phyloP scores from a whole-genome alignment of 1,140 invertebrate genomes.

The Leptopilina clavipes region DNA sequence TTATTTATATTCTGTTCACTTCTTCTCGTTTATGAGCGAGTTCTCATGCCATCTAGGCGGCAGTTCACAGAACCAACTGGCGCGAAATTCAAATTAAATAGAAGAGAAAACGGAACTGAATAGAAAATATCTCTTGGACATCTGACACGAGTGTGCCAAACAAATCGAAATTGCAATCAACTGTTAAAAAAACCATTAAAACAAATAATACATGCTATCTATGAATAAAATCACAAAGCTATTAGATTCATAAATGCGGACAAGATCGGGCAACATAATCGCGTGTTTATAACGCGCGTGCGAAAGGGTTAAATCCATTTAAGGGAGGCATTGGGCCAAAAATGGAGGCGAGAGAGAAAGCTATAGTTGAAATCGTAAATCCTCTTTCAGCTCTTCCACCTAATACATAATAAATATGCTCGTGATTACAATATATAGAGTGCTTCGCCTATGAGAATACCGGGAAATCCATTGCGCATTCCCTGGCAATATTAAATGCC shows the following conservation, averaged over 20 bases:
- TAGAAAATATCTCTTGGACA: too few relatives aligned
- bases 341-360: constrained; percentile 23
- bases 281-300: background rate
- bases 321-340: constrained; percentile 14
- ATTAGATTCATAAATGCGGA: constrained; percentile 8
- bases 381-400: background rate
- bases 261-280: constrained; percentile 10
- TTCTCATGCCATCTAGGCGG: too few relatives aligned
- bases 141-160: too few relatives aligned
- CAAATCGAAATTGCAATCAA: too few relatives aligned
- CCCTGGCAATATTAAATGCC: constrained; percentile 14
- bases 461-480: constrained; percentile 21
- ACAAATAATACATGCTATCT: too few relatives aligned
- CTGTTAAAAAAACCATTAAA: too few relatives aligned
- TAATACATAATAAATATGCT: constrained; percentile 5
- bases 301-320: constrained; percentile 18
- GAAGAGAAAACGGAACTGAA: too few relatives aligned
- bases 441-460: background rate
- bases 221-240: background rate
- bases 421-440: background rate
- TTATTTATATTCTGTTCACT: too few relatives aligned
- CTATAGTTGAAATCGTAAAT: constrained; percentile 17
- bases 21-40: too few relatives aligned
- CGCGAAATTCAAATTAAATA: too few relatives aligned
- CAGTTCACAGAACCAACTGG: too few relatives aligned